These are phyloP conservation scores for Phenganax subtilis DNA, from an alignment of 92 coral and sea anemone species.

Conservation along the genomic window DNA sequence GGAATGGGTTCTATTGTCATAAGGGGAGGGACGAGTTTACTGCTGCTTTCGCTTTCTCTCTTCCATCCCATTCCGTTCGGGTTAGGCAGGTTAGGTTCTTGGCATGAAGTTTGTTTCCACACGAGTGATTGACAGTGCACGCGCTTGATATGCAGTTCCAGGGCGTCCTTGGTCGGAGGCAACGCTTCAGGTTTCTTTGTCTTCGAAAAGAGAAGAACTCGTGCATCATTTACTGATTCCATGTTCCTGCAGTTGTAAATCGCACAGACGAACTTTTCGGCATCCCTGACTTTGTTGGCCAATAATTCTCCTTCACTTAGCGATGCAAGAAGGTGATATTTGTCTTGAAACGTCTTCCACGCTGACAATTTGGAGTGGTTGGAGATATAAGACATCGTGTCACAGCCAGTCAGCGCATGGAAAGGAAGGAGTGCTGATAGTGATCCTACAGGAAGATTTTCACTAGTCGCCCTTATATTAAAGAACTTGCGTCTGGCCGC, in stretches of 20 bases:
- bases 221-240: conserved; percentile 40
- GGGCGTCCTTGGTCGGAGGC: conserved; percentile 36
- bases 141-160: conserved; percentile 38
- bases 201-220: conserved; percentile 40
- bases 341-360: conserved; percentile 42
- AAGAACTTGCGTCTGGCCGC: conserved; percentile 48
- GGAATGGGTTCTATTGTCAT: conserved; percentile 56
- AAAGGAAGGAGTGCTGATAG: conserved; percentile 53
- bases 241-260: conserved; percentile 44
- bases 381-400: conserved; percentile 42
- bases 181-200: conserved; percentile 18
- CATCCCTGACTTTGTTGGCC: conserved; percentile 38
- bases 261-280: conserved; percentile 48
- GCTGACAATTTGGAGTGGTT: conserved; percentile 42
- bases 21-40: conserved; percentile 42
- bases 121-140: conserved; percentile 44
- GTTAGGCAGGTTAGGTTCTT: conserved; percentile 11
- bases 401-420: conserved; percentile 52
- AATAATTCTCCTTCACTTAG: conserved; percentile 27
- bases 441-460: conserved; percentile 40
- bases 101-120: conserved; percentile 41
- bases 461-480: conserved; percentile 47
- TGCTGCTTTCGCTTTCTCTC: conserved; percentile 12
- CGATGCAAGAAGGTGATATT: conserved; percentile 42
- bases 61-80: conserved; percentile 41